Evolutionary conservation across 2,888 invertebrate genomes (phyloP), one percentile per base, ranked within the genome.

Genomic region (Abrostola tripartita): DNA sequence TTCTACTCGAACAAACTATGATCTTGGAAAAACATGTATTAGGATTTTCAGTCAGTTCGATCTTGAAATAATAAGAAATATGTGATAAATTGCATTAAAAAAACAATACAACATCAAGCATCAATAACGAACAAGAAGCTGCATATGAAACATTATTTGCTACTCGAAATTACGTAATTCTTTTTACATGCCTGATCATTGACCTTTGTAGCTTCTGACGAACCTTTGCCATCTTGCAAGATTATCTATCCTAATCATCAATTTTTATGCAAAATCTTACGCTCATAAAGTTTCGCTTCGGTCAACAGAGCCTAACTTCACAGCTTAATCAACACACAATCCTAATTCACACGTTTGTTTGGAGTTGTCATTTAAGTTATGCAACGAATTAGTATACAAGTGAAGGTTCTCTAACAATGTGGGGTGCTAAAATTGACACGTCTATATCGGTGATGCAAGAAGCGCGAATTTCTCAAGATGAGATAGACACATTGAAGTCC

Each of bases 351-450:
- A 61, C 56, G 44, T 60, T 52, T n/a, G 36, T 57, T 58, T 49
- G 44, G 44, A 47, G 24, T 24, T 65, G 66, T 66, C 62, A 56
- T 56, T 44, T 24, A 38, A 24, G 36, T 76, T 76, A 55, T 64
- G 71, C 60, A 70, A 71, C 14, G 5, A 74, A 70, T 74, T 71
- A 60, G 70, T 38, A 10, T 47, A 7, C 10, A 47, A 40, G 50
- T 52, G 57, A 14, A 5, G 64, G 10, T 7, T 50, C 37, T 14
- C 41, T 41, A 41, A 47, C 53, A 49, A 41, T 50, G 53, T 61
- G 51, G 11, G 6, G 53, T 64, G 71, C 52, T 59, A 70, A 64
- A 57, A 69, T 64, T 71, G 60, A 57, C 70, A 57, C 24, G 42
- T 57, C 12, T 57, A 12, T 47, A 47, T 52, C 40, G 36, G 55